Conservation (phyloP, 2,888 invertebrate species). For the Spodoptera picta region DNA sequence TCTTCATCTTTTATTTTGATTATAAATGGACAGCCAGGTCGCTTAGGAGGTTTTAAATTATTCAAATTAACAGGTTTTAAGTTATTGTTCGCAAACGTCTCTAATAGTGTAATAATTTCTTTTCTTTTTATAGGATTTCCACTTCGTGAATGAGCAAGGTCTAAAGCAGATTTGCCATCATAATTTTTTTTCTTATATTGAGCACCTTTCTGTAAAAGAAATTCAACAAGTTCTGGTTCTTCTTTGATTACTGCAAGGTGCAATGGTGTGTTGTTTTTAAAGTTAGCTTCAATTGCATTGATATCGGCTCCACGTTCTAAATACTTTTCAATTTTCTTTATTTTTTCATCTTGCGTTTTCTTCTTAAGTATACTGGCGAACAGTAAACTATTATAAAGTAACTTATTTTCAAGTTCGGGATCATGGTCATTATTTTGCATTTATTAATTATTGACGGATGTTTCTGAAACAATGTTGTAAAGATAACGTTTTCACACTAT, state of each 20-base stretch:
- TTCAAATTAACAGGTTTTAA: neutral
- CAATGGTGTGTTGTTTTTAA: slow-evolving; percentile 51
- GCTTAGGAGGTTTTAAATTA: too few species aligned
- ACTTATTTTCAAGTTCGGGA: slow-evolving; percentile 24
- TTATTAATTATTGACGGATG: slow-evolving; percentile 1
- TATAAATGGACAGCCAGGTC: too few species aligned
- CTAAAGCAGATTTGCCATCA: slow-evolving; percentile 49
- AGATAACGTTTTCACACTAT: neutral
- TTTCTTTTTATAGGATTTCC: neutral
- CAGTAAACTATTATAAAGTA: slow-evolving; percentile 46
- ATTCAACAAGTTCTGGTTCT: slow-evolving; percentile 43
- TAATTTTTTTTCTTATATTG: slow-evolving; percentile 36
- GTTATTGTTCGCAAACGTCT: slow-evolving; percentile 6
- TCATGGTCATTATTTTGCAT: slow-evolving; percentile 23
- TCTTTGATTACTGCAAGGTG: slow-evolving; percentile 53
- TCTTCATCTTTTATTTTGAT: too few species aligned
- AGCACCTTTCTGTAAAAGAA: slow-evolving; percentile 52
- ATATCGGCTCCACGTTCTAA: slow-evolving; percentile 54
- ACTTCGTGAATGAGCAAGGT: slow-evolving; percentile 35
- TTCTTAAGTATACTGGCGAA: slow-evolving; percentile 47
- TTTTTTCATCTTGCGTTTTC: slow-evolving; percentile 33
- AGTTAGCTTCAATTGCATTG: slow-evolving; percentile 54
- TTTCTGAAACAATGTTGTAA: slow-evolving; percentile 32
- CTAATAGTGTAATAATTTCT: slow-evolving; percentile 9
- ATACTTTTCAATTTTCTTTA: slow-evolving; percentile 39